Evolutionary conservation across 2,113 vertebrate species (phyloP), one percentile per base, ranked within the genome.

Genomic region (Eudyptes chrysolophus): DNA sequence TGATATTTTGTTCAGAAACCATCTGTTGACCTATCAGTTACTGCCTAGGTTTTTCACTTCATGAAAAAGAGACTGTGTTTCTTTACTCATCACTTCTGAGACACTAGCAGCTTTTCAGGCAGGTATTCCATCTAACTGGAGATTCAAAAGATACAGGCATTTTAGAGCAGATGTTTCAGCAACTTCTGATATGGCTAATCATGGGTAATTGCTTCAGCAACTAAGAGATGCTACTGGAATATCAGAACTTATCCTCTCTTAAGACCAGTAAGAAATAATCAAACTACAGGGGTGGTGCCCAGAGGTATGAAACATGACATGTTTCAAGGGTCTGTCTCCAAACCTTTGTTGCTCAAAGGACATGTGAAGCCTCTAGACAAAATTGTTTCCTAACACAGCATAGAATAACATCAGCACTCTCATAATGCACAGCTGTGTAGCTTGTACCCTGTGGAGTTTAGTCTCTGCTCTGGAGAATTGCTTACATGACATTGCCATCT

Each of bases 401-500:
- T 10, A 89, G 92, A 94, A 71, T 44, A 96, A 65, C 89, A 83
- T 95, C 84, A 58, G 78, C 81, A 40, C 70, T 93, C 81, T 94
- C 54, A 38, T 51, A 94, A 77, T 77, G 66, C 49, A 87, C 96
- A 96, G 74, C 93, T 96, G 94, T 72, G 75, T 91, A 38, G 87
- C 91, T 82, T 79, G 77, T 96, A 90, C 83, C 82, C 96, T 74
- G 38, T 92, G 69, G 95, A 96, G 83, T 66, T 92, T 16, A 90
- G 72, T 81, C 82, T 78, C 75, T 84, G 64, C 95, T 94, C 92
- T 90, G 72, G 93, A 97, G 93, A 94, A 92, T 87, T 94, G 40
- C 93, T 96, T 96, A 97, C 92, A 93, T 89, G 94, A 64, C 76
- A 89, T 36, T 90, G 83, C 92, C 94, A 96, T 96, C 94, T 97